Evolutionary conservation across 2,888 invertebrate species (phyloP), one percentile per base, ranked within the genome.

Genomic region (Mamestra brassicae): DNA sequence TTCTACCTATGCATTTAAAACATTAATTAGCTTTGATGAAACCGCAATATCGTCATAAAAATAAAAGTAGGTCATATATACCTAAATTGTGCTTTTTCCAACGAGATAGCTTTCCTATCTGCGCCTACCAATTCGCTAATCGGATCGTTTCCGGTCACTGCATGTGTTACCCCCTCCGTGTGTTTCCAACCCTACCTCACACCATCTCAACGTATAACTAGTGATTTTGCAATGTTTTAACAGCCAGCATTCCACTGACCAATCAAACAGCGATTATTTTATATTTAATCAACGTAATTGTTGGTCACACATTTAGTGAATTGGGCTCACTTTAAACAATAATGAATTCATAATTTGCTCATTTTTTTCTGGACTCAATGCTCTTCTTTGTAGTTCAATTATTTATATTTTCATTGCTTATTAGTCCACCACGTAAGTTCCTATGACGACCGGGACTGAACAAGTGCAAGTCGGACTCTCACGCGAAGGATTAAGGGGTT

Each of bases 131-230:
- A 87, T 83, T 79, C 58, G 17, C 75, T 86, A 83, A 86, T 83
- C 78, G 72, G 78, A 88, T 85, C 26, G 64, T 74, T 86, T 86
- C 83, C 81, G 80, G 83, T 85, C 87, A 85, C 76, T 62, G 80
- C 67, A 58, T 71, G 17, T 57, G 72, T 60, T 71, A 71, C 67
- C 50, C 42, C 60, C 68, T 42, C 73, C 47, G 50, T 8, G 45
- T 63, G 70, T 76, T 67, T 42, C 34, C 65, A 13, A 34, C 69
- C 68, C 65, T 60, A 52, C 71, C 71, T 45, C 68, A 68, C 71
- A 84, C 77, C 57, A n/a, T 34, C 8, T 8, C 50, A 10, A 36
- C 62, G 15, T 65, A 71, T 17, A 13, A 13, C 47, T 15, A 55
- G 36, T 68, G 73, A 70, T 52, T 69, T 60, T 42, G 57, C 70